Evolutionary conservation across 2,113 vertebrate species (phyloP).

Genomic region (Microcebus murinus): DNA sequence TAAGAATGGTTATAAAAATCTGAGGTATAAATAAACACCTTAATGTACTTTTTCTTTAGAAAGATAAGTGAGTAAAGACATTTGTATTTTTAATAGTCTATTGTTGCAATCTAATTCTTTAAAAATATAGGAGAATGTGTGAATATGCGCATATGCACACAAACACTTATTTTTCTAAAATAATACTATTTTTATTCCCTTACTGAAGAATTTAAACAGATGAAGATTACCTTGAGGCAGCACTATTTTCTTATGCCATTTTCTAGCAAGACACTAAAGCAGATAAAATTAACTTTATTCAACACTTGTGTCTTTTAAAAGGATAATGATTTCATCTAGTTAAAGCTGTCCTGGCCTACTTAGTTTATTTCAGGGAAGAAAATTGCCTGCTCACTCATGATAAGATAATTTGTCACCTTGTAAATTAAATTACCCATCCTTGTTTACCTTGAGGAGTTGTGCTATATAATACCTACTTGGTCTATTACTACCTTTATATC

Average conservation of each 20-base stretch:
- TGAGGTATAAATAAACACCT: background rate
- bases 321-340: slow-evolving; percentile 86
- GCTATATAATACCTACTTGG: slow-evolving; percentile 82
- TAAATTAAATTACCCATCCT: slow-evolving; percentile 86
- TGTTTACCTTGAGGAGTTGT: slow-evolving; percentile 82
- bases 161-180: background rate
- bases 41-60: background rate
- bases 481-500: slow-evolving; percentile 79
- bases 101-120: background rate
- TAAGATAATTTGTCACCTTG: slow-evolving; percentile 86
- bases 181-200: slow-evolving; percentile 18
- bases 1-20: background rate
- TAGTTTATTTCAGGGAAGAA: slow-evolving; percentile 84
- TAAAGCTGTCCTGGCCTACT: slow-evolving; percentile 83
- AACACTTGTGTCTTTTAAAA: slow-evolving; percentile 80
- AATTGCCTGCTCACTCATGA: slow-evolving; percentile 83
- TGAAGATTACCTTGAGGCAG: slow-evolving; percentile 62
- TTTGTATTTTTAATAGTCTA: background rate
- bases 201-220: slow-evolving; percentile 70
- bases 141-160: background rate
- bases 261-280: slow-evolving; percentile 73
- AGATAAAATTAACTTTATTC: slow-evolving; percentile 85
- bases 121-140: background rate
- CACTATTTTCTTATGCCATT: slow-evolving; percentile 70
- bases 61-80: background rate